These are phyloP conservation scores for Dromococcyx pavoninus DNA, from an alignment of 2,797 vertebrate species.

Conservation along the genomic window DNA sequence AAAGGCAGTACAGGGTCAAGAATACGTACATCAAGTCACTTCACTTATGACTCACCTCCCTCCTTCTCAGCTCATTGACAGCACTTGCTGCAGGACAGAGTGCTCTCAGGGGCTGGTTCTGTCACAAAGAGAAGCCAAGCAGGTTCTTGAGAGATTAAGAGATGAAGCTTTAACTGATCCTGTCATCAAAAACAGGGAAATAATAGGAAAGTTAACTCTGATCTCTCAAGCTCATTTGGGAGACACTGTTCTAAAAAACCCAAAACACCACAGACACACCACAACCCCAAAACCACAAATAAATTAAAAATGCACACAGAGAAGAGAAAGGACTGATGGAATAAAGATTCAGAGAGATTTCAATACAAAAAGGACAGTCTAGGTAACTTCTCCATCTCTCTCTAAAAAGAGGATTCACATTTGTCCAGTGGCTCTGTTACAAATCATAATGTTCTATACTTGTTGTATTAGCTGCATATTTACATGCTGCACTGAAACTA, in stretches of 20 bases:
- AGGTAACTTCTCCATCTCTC: background rate
- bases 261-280: background rate
- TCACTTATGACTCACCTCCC: background rate
- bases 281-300: background rate
- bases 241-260: background rate
- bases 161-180: background rate
- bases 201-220: background rate
- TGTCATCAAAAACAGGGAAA: background rate
- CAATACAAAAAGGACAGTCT: background rate
- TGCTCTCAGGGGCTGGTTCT: background rate
- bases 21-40: fast-evolving
- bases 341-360: background rate
- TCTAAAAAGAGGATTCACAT: background rate
- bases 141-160: background rate
- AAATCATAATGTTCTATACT: background rate
- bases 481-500: background rate
- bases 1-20: background rate
- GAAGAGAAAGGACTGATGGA: background rate
- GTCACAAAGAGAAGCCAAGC: background rate
- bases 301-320: background rate
- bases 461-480: background rate
- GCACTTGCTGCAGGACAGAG: background rate
- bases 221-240: background rate
- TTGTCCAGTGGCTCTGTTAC: background rate
- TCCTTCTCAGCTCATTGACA: background rate